phyloP scores from a whole-genome alignment of 1,140 invertebrate species.

The Mya arenaria region DNA sequence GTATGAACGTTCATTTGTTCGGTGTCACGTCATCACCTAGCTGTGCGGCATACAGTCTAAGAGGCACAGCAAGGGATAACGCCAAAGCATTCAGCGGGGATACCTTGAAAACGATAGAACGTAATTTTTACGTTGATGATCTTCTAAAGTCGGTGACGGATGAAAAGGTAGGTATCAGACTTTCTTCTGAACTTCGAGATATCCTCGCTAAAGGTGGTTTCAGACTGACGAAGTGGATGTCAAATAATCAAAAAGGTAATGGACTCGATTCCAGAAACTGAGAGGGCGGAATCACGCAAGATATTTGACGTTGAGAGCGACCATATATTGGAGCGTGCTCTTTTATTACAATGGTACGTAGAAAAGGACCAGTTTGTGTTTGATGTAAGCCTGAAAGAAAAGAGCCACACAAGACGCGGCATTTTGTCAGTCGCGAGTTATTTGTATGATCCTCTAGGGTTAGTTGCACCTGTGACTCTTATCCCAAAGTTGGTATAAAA shows the following conservation, averaged over 20 bases:
- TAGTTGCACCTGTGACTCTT: conserved; percentile 45
- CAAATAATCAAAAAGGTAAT: conserved; percentile 38
- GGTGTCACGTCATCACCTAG: conserved; percentile 58
- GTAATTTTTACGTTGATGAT: conserved; percentile 62
- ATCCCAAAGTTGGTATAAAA: conserved; percentile 48
- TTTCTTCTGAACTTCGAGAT: neutral
- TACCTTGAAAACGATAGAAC: conserved; percentile 9
- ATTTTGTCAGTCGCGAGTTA: conserved; percentile 36
- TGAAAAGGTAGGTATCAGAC: conserved; percentile 15
- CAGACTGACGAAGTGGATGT: conserved; percentile 37
- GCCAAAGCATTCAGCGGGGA: neutral
- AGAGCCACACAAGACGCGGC: conserved; percentile 22
- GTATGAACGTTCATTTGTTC: conserved; percentile 59
- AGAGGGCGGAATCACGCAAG: neutral
- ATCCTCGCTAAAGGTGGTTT: conserved; percentile 35
- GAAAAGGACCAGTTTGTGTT: conserved; percentile 48
- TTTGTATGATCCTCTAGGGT: conserved; percentile 70
- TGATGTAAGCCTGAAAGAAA: conserved; percentile 1
- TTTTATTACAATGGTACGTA: conserved; percentile 49
- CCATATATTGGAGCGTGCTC: neutral
- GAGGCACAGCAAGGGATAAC: conserved; percentile 39
- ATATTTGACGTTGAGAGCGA: neutral
- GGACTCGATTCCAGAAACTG: conserved; percentile 17
- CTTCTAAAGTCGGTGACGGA: conserved; percentile 24
- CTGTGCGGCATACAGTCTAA: conserved; percentile 49